phyloP scores from a whole-genome alignment of 2,888 invertebrate genomes.

The Miltochrista miniata region DNA sequence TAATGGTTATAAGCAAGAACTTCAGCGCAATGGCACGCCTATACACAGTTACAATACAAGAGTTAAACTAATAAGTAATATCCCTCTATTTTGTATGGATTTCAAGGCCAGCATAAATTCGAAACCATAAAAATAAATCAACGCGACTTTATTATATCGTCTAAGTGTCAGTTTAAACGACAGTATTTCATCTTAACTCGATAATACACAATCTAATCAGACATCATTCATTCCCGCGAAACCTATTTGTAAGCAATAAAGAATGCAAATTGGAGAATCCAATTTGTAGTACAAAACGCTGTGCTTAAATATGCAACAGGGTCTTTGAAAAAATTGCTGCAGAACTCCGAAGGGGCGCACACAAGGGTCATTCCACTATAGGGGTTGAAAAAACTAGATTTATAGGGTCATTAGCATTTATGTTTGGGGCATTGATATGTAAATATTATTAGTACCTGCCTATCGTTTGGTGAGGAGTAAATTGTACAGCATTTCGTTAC shows the following conservation, averaged over 20 bases:
- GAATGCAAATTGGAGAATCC: slow-evolving; percentile 60
- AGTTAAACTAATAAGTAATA: too few relatives aligned
- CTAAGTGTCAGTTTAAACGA: slow-evolving; percentile 1
- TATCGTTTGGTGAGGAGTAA: background rate
- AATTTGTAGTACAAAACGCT: slow-evolving; percentile 57
- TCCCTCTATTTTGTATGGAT: too few relatives aligned
- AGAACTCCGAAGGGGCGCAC: slow-evolving; percentile 41
- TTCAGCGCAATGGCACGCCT: too few relatives aligned
- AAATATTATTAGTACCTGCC: slow-evolving; percentile 21
- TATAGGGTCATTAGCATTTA: slow-evolving; percentile 34
- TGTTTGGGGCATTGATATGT: slow-evolving; percentile 26
- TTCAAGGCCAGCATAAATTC: too few relatives aligned
- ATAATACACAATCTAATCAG: slow-evolving; percentile 39
- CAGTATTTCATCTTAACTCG: background rate
- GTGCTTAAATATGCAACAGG: slow-evolving; percentile 57
- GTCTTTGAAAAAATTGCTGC: slow-evolving; percentile 53
- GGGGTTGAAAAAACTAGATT: slow-evolving; percentile 47
- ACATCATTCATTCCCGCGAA: slow-evolving; percentile 40
- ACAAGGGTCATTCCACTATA: slow-evolving; percentile 43
- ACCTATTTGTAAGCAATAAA: slow-evolving; percentile 58
- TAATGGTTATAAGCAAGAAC: too few relatives aligned
- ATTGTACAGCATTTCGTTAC: background rate
- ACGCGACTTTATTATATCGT: background rate
- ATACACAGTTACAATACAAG: too few relatives aligned
- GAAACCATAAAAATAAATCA: background rate